These are phyloP conservation scores for Conger conger DNA, from an alignment of 2,113 vertebrate genomes.

Conservation along the genomic window DNA sequence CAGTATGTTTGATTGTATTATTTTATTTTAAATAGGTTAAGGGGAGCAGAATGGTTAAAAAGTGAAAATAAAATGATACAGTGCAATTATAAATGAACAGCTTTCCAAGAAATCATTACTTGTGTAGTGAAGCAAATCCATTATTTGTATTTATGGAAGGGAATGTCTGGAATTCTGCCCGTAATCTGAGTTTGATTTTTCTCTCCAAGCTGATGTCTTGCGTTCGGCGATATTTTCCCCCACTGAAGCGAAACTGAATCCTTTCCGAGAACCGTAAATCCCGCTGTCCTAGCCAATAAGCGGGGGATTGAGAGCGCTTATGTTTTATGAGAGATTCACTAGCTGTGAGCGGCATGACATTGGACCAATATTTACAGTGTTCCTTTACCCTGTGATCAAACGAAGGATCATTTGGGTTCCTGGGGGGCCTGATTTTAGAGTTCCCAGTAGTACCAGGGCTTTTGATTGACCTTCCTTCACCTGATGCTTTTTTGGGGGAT, in stretches of 20 bases:
- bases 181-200: neutral
- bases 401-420: neutral
- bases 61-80: neutral
- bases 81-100: neutral
- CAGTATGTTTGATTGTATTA: neutral
- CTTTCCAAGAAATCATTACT: neutral
- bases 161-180: neutral
- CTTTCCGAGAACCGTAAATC: neutral
- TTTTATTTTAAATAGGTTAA: neutral
- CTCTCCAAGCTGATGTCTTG: neutral
- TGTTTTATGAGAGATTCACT: neutral
- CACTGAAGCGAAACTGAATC: neutral
- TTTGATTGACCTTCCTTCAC: neutral
- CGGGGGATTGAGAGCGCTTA: neutral
- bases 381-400: neutral
- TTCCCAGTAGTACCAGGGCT: neutral
- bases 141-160: neutral
- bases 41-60: neutral
- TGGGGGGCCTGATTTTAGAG: neutral
- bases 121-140: neutral
- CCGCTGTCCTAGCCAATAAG: neutral
- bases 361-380: slow-evolving; percentile 1
- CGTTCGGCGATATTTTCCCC: neutral
- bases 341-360: neutral
- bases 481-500: neutral